Conservation (phyloP, 2,888 invertebrate species). For the Rhorus exstirpatorius region DNA sequence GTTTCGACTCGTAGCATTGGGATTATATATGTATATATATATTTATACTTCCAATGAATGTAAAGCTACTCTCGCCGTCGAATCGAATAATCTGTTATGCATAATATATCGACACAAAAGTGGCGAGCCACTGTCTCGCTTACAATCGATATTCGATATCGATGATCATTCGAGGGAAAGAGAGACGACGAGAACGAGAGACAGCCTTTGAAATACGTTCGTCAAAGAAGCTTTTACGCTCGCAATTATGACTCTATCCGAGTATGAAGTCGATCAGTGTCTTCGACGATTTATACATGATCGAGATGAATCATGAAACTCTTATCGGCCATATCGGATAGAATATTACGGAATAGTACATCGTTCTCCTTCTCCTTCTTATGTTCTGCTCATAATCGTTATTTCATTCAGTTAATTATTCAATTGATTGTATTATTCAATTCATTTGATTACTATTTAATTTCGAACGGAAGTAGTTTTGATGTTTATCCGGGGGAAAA, state of each 20-base stretch:
- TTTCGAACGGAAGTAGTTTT: too few relatives aligned
- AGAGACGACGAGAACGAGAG: conserved; percentile 6
- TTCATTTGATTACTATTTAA: background rate
- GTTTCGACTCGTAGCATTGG: conserved; percentile 24
- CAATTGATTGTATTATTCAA: conserved; percentile 49
- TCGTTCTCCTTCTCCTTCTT: background rate
- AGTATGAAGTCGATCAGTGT: background rate
- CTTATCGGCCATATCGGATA: conserved; percentile 30
- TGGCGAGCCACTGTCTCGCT: conserved; percentile 9
- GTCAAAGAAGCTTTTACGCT: background rate
- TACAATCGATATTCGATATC: conserved; percentile 62
- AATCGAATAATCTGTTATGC: conserved; percentile 43
- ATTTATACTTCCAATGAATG: conserved; percentile 3
- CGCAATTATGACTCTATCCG: too few relatives aligned
- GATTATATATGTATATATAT: conserved; percentile 8
- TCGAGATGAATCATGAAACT: conserved; percentile 48
- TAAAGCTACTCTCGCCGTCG: conserved; percentile 22
- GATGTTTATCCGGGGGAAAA: too few relatives aligned
- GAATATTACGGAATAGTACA: background rate
- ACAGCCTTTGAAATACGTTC: conserved; percentile 19
- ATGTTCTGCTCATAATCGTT: too few relatives aligned
- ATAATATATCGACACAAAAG: conserved; percentile 39
- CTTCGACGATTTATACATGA: conserved; percentile 20
- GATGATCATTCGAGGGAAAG: conserved; percentile 35
- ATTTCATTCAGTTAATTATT: too few relatives aligned